Percentiles rank a stretch among this genome's conserved stretches.
These are phyloP conservation scores for Pygoscelis adeliae DNA, from an alignment of 2,113 vertebrate genomes.

Conservation along the genomic window DNA sequence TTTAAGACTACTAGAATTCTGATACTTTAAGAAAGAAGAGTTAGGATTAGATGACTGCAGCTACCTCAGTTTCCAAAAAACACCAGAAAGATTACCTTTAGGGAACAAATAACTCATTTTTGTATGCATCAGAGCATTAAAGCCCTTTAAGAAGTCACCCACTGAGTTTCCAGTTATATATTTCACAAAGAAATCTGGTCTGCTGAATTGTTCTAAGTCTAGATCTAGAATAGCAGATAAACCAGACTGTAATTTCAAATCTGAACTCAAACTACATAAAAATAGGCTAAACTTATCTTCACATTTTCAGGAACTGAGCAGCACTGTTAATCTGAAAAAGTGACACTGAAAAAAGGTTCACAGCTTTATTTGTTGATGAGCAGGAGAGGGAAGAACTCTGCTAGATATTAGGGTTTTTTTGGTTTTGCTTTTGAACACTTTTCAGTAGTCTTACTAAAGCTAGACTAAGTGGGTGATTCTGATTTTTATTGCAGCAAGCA, in stretches of 20 bases:
- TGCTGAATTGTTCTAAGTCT: background rate
- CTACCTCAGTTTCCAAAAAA: background rate
- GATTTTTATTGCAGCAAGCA: background rate
- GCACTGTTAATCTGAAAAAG: background rate
- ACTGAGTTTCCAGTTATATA: background rate
- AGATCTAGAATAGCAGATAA: background rate
- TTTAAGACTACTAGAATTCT: slow-evolving; percentile 13
- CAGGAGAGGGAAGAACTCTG: background rate
- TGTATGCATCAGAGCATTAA: background rate
- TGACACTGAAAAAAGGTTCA: background rate
- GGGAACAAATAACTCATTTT: background rate
- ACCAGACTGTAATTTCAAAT: background rate
- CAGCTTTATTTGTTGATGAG: background rate
- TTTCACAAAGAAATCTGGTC: background rate
- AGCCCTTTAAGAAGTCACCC: background rate
- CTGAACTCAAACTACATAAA: background rate
- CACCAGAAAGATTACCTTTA: background rate
- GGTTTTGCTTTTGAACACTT: background rate
- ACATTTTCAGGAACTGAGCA: background rate
- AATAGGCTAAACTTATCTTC: background rate
- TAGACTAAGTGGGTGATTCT: background rate
- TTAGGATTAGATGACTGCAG: background rate
- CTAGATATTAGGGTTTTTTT: background rate
- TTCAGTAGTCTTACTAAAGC: background rate
- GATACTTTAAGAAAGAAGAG: slow-evolving; percentile 8